These are phyloP conservation scores for Otolemur garnettii DNA, from an alignment of 2,113 vertebrate species.

Conservation along the genomic window DNA sequence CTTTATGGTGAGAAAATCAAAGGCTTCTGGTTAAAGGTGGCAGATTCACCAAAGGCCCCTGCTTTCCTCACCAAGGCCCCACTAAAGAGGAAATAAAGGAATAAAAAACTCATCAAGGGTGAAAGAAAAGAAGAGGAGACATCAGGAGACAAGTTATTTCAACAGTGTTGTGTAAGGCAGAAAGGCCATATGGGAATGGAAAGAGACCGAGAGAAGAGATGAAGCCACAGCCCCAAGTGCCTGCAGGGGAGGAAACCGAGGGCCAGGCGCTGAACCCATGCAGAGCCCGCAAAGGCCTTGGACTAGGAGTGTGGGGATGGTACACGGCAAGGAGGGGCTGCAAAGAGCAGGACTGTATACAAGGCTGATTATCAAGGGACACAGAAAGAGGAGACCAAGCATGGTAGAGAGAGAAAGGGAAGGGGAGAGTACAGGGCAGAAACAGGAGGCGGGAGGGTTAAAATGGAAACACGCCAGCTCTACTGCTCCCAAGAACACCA, in stretches of 20 bases:
- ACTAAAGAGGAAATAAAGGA: not conserved
- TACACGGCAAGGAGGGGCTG: not conserved
- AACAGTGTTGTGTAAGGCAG: not conserved
- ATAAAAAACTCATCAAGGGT: not conserved
- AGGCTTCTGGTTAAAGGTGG: not conserved
- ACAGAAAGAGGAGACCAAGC: not conserved
- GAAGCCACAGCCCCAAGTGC: not conserved
- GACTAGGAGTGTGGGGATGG: not conserved
- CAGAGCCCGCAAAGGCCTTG: not conserved
- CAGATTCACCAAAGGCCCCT: not conserved
- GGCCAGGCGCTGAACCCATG: not conserved
- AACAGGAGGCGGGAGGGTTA: not conserved
- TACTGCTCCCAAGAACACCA: not conserved
- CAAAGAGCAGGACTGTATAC: not conserved
- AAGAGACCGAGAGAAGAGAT: not conserved
- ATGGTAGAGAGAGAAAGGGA: rapidly evolving
- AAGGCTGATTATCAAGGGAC: not conserved
- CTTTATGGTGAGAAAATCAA: not conserved
- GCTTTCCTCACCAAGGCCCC: not conserved
- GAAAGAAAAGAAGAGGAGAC: not conserved
- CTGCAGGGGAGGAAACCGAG: not conserved
- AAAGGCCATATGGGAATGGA: not conserved
- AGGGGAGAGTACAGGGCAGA: not conserved
- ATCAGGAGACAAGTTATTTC: not conserved
- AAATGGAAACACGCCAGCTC: not conserved